Evolutionary conservation across 2,113 vertebrate genomes (phyloP).

Genomic region (Pachyramphus minor): DNA sequence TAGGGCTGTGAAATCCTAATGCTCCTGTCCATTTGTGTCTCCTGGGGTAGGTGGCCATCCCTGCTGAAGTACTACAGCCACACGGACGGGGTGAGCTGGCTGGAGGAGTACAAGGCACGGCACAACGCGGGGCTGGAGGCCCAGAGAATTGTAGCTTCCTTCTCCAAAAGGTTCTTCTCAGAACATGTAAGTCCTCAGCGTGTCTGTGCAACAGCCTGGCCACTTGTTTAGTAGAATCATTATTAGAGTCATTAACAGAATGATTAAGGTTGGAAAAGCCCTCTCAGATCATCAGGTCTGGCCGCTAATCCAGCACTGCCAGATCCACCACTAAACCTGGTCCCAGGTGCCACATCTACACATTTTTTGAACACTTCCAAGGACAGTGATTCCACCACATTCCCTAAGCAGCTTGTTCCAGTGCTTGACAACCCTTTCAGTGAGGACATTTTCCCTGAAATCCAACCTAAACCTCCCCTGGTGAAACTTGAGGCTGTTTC

Average conservation of each 20-base stretch:
- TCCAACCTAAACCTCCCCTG: neutral
- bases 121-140: slow-evolving; percentile 89
- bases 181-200: slow-evolving; percentile 83
- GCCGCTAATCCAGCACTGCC: neutral
- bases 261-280: neutral
- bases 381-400: neutral
- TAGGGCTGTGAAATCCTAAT: neutral
- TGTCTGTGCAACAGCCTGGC: neutral
- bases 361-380: neutral
- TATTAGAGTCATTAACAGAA: neutral
- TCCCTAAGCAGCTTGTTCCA: neutral
- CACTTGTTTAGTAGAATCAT: fast-evolving
- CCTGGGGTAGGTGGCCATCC: slow-evolving; percentile 85
- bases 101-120: slow-evolving; percentile 88
- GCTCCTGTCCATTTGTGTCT: neutral
- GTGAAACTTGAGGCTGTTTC: neutral
- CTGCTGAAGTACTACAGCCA: slow-evolving; percentile 91
- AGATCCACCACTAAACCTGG: neutral
- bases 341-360: neutral
- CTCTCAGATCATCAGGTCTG: no score
- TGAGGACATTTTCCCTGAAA: neutral
- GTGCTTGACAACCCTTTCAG: neutral
- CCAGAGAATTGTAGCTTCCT: slow-evolving; percentile 85
- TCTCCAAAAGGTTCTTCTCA: slow-evolving; percentile 94
- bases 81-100: slow-evolving; percentile 88